These are phyloP conservation scores for Prolemur simus DNA, from an alignment of 2,113 vertebrate genomes.

Conservation along the genomic window DNA sequence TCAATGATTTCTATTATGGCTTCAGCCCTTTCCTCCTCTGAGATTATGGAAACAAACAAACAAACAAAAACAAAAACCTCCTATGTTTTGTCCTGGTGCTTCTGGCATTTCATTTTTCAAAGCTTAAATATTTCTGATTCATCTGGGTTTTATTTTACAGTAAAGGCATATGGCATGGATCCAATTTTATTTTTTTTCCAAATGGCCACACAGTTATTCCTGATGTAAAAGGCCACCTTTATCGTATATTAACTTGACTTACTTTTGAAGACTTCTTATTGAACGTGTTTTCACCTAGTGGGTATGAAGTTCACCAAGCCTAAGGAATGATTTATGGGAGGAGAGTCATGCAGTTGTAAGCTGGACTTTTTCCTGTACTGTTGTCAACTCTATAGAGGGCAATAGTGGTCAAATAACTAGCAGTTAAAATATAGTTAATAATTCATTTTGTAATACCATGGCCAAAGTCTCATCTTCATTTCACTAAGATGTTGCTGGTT, in stretches of 20 bases:
- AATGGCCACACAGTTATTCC: not conserved
- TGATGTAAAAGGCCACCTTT: not conserved
- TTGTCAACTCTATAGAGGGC: not conserved
- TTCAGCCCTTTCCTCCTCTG: not conserved
- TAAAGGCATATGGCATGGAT: not conserved
- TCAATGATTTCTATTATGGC: not conserved
- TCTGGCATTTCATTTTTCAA: not conserved
- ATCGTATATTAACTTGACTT: not conserved
- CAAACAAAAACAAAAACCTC: not conserved
- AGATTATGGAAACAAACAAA: not conserved
- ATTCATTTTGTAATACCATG: not conserved
- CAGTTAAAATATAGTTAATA: conserved; percentile 3
- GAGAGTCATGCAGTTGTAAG: not conserved
- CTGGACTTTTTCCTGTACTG: not conserved
- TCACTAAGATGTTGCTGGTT: conserved; percentile 37
- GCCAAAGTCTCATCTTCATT: conserved; percentile 27
- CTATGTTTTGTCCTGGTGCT: not conserved
- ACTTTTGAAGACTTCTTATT: not conserved
- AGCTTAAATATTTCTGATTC: not conserved
- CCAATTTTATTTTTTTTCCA: conserved; percentile 1
- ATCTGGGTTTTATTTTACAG: conserved; percentile 27
- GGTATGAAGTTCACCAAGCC: not conserved
- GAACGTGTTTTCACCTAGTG: not conserved
- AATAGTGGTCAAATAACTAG: not conserved
- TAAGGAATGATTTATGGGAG: not conserved